Evolutionary conservation across 2,797 vertebrate species (phyloP).

Genomic region (Oreortyx pictus): DNA sequence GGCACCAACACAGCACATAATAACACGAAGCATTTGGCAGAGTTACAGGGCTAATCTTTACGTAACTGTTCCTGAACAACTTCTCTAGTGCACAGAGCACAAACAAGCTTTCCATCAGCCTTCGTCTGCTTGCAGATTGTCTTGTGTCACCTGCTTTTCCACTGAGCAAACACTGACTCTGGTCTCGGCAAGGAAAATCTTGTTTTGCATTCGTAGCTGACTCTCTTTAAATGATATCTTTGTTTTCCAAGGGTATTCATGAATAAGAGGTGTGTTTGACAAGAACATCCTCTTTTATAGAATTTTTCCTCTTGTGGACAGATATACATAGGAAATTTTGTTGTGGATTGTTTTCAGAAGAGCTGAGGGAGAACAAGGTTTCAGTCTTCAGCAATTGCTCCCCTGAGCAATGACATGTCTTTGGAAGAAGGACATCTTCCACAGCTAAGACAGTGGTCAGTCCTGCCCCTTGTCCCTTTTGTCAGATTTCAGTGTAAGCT

Average conservation of each 20-base stretch:
- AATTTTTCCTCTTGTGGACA: background rate
- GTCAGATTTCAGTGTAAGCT: background rate
- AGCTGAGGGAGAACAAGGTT: background rate
- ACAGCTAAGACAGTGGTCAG: background rate
- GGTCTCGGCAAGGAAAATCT: slow-evolving; percentile 14
- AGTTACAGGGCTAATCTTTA: slow-evolving; percentile 75
- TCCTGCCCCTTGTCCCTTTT: background rate
- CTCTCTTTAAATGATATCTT: background rate
- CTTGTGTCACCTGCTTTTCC: slow-evolving; percentile 66
- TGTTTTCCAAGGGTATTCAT: background rate
- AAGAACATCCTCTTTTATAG: background rate
- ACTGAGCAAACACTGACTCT: slow-evolving; percentile 42
- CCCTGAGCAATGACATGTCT: background rate
- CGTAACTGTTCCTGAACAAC: slow-evolving; percentile 71
- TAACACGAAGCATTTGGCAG: slow-evolving; percentile 73
- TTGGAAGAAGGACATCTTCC: background rate
- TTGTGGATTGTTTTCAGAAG: background rate
- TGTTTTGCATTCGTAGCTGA: background rate
- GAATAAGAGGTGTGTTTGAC: background rate
- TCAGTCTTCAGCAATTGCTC: background rate
- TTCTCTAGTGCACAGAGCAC: slow-evolving; percentile 52
- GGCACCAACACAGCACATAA: slow-evolving; percentile 75
- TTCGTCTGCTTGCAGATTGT: slow-evolving; percentile 56
- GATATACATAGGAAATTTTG: background rate
- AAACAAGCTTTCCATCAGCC: slow-evolving; percentile 69